Conservation (phyloP, 2,113 vertebrate species). For the Cyanocitta stelleri region DNA sequence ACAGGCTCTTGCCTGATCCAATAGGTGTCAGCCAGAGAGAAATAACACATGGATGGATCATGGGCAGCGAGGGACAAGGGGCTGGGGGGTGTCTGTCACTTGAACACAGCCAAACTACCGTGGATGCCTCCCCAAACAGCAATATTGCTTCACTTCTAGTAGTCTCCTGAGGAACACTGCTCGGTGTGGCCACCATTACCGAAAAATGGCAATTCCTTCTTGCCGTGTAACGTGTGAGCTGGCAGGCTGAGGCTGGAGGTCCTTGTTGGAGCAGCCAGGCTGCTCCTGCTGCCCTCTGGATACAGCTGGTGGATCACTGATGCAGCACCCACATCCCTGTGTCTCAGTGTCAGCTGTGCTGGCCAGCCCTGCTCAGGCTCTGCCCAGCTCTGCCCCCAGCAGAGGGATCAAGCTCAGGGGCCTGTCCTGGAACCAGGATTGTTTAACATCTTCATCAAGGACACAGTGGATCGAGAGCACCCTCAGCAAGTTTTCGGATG, state of each 20-base stretch:
- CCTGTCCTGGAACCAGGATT: neutral
- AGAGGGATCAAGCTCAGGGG: neutral
- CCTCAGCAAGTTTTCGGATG: neutral
- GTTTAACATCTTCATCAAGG: neutral
- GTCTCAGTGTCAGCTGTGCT: neutral
- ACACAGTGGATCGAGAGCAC: neutral
- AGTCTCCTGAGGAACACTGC: neutral
- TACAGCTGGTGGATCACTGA: neutral
- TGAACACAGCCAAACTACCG: neutral
- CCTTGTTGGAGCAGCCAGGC: neutral
- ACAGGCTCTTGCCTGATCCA: neutral
- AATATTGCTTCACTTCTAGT: neutral
- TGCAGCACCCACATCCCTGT: neutral
- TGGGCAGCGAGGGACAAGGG: neutral
- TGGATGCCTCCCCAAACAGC: neutral
- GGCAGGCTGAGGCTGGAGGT: neutral
- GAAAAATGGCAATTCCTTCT: neutral
- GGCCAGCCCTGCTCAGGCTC: neutral
- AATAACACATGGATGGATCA: neutral
- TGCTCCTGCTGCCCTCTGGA: neutral
- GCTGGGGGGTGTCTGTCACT: neutral
- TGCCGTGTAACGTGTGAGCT: accelerated
- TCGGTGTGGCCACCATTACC: neutral
- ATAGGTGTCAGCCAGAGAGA: neutral
- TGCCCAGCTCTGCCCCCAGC: neutral